phyloP scores from a whole-genome alignment of 2,888 invertebrate genomes.

The Drosophila dives region DNA sequence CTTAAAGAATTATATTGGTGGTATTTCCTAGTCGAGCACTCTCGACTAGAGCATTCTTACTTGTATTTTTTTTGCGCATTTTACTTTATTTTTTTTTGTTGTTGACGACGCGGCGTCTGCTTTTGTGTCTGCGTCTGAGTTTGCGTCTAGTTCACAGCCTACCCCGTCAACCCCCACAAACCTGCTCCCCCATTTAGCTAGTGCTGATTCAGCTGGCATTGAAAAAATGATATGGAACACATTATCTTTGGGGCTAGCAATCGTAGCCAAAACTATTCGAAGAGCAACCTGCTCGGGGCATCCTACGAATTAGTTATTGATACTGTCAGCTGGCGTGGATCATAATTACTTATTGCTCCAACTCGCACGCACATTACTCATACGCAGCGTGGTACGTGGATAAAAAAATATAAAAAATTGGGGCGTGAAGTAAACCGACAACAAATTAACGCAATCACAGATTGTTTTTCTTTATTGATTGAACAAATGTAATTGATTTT shows the following conservation, averaged over 20 bases:
- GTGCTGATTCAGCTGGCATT: slow-evolving; percentile 51
- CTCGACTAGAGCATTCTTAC: not conserved
- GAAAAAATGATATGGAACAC: slow-evolving; percentile 25
- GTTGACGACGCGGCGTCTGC: slow-evolving; percentile 53
- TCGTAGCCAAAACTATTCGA: slow-evolving; percentile 35
- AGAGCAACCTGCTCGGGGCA: slow-evolving; percentile 21
- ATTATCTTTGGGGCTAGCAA: slow-evolving; percentile 44
- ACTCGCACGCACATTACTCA: slow-evolving; percentile 70
- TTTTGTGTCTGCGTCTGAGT: slow-evolving; percentile 65
- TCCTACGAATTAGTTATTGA: slow-evolving; percentile 35
- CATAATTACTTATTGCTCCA: slow-evolving; percentile 54
- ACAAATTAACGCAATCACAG: slow-evolving; percentile 22
- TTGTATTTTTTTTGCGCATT: not conserved
- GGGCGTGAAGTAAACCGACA: slow-evolving; percentile 49
- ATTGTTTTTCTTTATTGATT: not conserved
- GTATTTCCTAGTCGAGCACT: not conserved
- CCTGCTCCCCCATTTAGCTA: not conserved
- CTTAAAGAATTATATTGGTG: not conserved
- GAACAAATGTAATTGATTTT: slow-evolving; percentile 27
- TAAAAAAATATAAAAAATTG: not conserved
- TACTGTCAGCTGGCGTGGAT: slow-evolving; percentile 57
- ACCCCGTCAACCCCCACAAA: not conserved
- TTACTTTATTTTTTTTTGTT: slow-evolving; percentile 2
- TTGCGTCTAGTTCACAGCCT: slow-evolving; percentile 31
- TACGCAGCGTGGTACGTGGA: slow-evolving; percentile 71